phyloP scores from a whole-genome alignment of 2,888 invertebrate genomes.

The Cantharis lateralis region DNA sequence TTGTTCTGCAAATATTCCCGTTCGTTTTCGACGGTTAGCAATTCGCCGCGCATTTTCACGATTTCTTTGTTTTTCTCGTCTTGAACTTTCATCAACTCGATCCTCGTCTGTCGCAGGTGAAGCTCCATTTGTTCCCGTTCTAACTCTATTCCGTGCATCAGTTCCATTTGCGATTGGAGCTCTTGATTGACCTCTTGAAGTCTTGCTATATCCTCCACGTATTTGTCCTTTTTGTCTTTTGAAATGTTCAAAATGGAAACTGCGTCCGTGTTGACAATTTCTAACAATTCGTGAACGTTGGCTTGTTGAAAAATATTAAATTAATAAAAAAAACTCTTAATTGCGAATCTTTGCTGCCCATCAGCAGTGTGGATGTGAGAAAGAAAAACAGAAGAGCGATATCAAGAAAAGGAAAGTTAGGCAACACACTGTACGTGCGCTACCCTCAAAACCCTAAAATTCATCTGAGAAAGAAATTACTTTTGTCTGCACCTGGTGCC shows the following conservation, averaged over 20 bases:
- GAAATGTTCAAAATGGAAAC: constrained; percentile 37
- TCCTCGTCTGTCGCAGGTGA: not conserved
- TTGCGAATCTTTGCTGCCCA: too few species aligned
- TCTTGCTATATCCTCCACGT: constrained; percentile 34
- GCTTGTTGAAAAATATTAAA: not conserved
- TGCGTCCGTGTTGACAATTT: constrained; percentile 43
- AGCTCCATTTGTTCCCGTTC: constrained; percentile 7
- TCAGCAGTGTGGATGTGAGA: too few species aligned
- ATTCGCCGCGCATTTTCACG: not conserved
- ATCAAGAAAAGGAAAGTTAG: too few species aligned
- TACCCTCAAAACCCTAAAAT: too few species aligned
- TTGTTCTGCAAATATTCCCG: not conserved
- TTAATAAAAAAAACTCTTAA: not conserved
- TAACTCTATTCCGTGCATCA: not conserved
- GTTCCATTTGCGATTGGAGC: not conserved
- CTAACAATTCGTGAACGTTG: constrained; percentile 38
- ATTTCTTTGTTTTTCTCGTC: not conserved
- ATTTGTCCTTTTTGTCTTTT: constrained; percentile 38
- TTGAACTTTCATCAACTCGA: not conserved
- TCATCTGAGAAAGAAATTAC: too few species aligned
- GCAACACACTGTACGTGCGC: too few species aligned
- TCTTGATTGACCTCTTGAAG: constrained; percentile 32
- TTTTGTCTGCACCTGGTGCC: not conserved
- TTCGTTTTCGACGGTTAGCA: not conserved
- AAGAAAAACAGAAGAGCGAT: too few species aligned